phyloP scores from a whole-genome alignment of 2,797 vertebrate species.

The Muscicapa comitata region DNA sequence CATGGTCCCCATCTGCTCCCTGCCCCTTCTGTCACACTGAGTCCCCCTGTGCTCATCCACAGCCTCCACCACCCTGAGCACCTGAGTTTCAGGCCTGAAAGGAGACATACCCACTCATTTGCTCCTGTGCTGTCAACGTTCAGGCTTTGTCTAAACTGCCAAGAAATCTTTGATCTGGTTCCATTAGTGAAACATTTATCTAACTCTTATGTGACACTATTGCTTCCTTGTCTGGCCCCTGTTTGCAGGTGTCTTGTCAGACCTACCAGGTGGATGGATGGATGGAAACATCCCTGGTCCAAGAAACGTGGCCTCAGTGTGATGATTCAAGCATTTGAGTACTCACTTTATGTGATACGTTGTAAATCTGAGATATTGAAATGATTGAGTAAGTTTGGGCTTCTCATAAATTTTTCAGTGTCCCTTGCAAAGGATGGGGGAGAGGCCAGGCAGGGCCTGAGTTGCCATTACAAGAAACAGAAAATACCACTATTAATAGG shows the following conservation, averaged over 20 bases:
- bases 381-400: background rate
- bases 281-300: background rate
- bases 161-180: background rate
- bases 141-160: background rate
- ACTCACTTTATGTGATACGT: fast-evolving
- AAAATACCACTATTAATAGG: background rate
- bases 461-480: background rate
- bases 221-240: background rate
- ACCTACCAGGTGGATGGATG: background rate
- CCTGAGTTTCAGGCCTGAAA: background rate
- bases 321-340: background rate
- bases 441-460: background rate
- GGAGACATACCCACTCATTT: background rate
- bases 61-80: background rate
- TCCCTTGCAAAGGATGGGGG: background rate
- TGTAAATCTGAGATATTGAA: background rate
- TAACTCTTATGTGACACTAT: background rate
- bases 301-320: background rate
- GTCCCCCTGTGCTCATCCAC: background rate
- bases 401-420: background rate
- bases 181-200: background rate
- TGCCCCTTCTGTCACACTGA: background rate
- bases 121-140: background rate
- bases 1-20: fast-evolving
- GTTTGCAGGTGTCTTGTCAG: background rate